phyloP scores from a whole-genome alignment of 2,797 vertebrate genomes.

The Myotis vivesi region DNA sequence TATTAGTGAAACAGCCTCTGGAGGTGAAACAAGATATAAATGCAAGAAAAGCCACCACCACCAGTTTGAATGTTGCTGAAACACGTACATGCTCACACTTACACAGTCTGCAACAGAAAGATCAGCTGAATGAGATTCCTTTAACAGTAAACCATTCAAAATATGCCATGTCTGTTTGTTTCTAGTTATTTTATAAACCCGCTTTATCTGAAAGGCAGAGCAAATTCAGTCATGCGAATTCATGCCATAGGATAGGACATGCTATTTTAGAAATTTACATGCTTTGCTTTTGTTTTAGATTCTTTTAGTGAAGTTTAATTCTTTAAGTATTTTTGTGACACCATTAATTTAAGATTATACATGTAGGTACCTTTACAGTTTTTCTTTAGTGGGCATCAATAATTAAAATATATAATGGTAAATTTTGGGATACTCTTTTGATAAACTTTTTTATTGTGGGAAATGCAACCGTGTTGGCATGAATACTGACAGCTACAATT shows the following conservation, averaged over 20 bases:
- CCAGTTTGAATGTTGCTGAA: slow-evolving; percentile 33
- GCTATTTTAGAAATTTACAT: not conserved
- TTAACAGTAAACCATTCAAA: not conserved
- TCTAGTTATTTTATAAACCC: not conserved
- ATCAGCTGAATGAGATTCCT: not conserved
- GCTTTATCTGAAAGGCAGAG: not conserved
- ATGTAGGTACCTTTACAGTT: not conserved
- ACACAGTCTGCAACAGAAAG: not conserved
- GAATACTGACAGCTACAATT: not conserved
- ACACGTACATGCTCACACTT: not conserved
- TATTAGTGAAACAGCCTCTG: slow-evolving; percentile 57
- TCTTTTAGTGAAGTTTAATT: slow-evolving; percentile 23
- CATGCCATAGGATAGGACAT: not conserved
- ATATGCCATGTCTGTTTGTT: not conserved
- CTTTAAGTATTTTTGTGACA: not conserved
- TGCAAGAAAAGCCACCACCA: not conserved
- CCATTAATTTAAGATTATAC: not conserved
- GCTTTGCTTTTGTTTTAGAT: slow-evolving; percentile 38
- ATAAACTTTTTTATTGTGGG: not conserved
- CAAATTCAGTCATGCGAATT: slow-evolving; percentile 29
- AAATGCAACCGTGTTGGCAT: not conserved
- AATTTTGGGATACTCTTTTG: not conserved
- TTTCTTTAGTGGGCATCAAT: not conserved
- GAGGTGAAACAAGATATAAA: slow-evolving; percentile 42
- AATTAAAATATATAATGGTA: not conserved